Base-by-base conservation (phyloP, 1,140 invertebrate species). In the Nixonia krombeini region DNA sequence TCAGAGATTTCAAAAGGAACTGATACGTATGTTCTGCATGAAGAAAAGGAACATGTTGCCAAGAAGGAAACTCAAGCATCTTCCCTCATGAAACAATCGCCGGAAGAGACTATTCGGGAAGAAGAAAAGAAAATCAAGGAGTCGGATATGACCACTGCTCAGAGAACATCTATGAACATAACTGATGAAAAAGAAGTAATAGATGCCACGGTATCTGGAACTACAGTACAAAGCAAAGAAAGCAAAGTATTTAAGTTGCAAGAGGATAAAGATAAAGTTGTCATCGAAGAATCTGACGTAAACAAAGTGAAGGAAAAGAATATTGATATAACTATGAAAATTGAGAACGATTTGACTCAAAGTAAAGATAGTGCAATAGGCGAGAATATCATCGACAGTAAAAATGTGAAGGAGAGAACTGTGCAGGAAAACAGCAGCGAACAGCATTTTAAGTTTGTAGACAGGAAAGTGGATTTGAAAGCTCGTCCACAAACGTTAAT, bases 31-130 rank as follows among this genome's bases (percentile, higher is more conserved):
- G 52, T 84, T 9, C 67, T 73, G 18, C 71, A 76, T 0, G 77
- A 84, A 18, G 78, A 82, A 41, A 81, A 74, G 12, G 77, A 80
- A 25, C 72, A 70, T 2, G 25, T 79, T 0, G 53, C 75, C 12
- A 73, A 66, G 13, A 83, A 83, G 26, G 73, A 80, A 23, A 72
- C 65, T 0, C 69, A 64, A 0, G 78, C 75, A 4, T 73, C 75
- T 13, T 74, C 70, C 0, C 0, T 78, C 3, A 80, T 53, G 10
- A 82, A 72, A 26, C 71, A 79, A 25, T 79, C 74, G 0, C 72
- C 73, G 0, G 70, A 73, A 1, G 74, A 85, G 53, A 78, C 63
- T 3, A 6, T 74, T 13, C 53, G 79, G 13, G 77, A 83, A 51
- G 75, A 68, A 3, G 52, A 64, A 10, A 63, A 47, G 2, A 73